Percentiles rank a stretch among this genome's conserved stretches.
Evolutionary conservation across 2,797 vertebrate genomes (phyloP).

Genomic region (Lutjanus argentimaculatus): DNA sequence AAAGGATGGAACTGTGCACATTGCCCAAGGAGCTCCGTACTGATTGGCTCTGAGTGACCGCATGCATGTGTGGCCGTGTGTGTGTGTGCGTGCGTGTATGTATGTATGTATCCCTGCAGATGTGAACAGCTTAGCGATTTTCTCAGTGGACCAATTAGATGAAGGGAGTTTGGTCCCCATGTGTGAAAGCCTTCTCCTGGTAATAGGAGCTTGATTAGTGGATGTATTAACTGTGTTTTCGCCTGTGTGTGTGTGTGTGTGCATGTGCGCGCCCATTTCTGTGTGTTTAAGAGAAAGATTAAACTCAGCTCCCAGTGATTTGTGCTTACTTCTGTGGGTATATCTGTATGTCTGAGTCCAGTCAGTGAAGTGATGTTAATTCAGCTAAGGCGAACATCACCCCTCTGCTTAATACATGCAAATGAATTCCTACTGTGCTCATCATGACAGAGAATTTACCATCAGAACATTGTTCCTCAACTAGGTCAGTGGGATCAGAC

Average conservation of each 20-base stretch:
- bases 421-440: constrained; percentile 49
- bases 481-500: constrained; percentile 68
- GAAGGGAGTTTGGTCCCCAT: constrained; percentile 78
- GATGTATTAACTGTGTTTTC: constrained; percentile 65
- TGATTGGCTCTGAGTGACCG: constrained; percentile 77
- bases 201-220: constrained; percentile 77
- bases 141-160: constrained; percentile 86
- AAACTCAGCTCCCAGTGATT: constrained; percentile 44
- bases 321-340: constrained; percentile 36
- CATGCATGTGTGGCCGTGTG: constrained; percentile 11
- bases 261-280: constrained; percentile 7
- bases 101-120: constrained; percentile 63
- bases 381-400: constrained; percentile 41
- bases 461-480: constrained; percentile 54
- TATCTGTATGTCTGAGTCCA: constrained; percentile 33
- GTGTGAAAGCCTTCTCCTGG: constrained; percentile 71
- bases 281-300: constrained; percentile 44
- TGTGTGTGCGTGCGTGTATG: constrained; percentile 33
- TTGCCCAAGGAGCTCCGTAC: constrained; percentile 70
- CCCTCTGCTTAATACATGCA: constrained; percentile 59
- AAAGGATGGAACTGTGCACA: constrained; percentile 77
- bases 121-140: constrained; percentile 81
- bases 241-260: constrained; percentile 34
- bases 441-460: constrained; percentile 38
- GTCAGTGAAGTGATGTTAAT: constrained; percentile 65